phyloP scores from a whole-genome alignment of 2,888 invertebrate genomes.

The Noctua pronuba region DNA sequence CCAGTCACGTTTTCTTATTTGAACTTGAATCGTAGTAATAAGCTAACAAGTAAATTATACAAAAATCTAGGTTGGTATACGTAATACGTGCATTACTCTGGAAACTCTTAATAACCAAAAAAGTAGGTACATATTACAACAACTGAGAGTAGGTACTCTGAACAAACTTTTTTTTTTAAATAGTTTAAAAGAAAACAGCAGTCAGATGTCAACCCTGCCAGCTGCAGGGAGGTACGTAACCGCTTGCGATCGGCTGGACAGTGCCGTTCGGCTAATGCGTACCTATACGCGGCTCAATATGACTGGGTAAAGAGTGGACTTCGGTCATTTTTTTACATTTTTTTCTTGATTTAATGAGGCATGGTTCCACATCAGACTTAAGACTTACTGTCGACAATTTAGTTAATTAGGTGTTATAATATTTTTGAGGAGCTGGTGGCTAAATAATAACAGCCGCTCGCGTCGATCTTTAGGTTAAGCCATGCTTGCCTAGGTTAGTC shows the following conservation, averaged over 20 bases:
- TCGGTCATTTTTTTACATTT: conserved; percentile 6
- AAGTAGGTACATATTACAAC: neutral
- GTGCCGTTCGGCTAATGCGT: conserved; percentile 81
- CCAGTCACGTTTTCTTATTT: neutral
- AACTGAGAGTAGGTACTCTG: neutral
- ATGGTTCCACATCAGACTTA: neutral
- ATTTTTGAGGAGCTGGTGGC: neutral
- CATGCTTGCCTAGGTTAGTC: too few relatives aligned
- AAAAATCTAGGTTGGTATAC: neutral
- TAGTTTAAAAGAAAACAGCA: neutral
- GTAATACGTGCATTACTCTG: neutral
- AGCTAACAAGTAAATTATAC: too few relatives aligned
- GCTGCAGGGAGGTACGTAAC: conserved; percentile 71
- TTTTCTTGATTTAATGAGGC: neutral
- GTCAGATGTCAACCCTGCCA: conserved; percentile 71
- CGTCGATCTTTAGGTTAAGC: neutral
- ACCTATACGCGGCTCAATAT: conserved; percentile 71
- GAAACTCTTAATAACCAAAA: neutral
- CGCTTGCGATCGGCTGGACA: conserved; percentile 77
- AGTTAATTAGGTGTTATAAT: neutral
- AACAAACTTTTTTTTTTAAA: neutral
- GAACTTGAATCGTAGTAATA: neutral
- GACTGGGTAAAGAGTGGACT: conserved; percentile 60
- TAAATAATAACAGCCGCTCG: neutral
- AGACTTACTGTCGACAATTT: neutral